Evolutionary conservation across 2,113 vertebrate species (phyloP), one percentile per base, ranked within the genome.

Genomic region (Alethe castanea): DNA sequence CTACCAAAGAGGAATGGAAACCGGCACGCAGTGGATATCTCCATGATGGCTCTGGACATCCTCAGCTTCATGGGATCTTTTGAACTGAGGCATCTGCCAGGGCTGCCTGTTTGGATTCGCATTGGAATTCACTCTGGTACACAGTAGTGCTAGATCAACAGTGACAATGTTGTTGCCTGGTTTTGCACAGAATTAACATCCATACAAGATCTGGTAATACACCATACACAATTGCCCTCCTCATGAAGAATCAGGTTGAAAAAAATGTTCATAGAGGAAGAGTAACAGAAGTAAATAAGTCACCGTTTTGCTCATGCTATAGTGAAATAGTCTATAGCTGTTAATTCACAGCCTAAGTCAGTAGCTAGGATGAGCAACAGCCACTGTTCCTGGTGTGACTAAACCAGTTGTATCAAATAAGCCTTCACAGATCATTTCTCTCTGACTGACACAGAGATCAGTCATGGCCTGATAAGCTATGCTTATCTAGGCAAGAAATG

Each of bases 51-150:
- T 45, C 96, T 99, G 97, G 99, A 99, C 92, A 99, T 99, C 92
- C 98, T 99, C 71, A 98, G 98, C 61, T 99, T 99, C 96, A 98
- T 99, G 92, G 99, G 99, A 54, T 98, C 99, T 12, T 99, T 99
- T 96, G 97, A 99, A 96, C 87, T 99, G 66, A 97, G 98, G 61
- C 99, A 99, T 94, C 98, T 99, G 67, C 99, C 99, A 0, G 99
- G 98, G 52, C 98, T 99, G 86, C 99, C 99, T 29, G 97, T 99
- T 77, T 99, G 99, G 99, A 99, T 99, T 85, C 99, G 99, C n/a
- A 99, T 99, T 52, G 99, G 99, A 45, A 98, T 99, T 60, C 99
- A 99, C 95, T 99, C 99, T 96, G 99, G 99, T 99, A 98, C 52
- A 69, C 38, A 85, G 15, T 8, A 86, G 54, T 72, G 33, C 29